Evolutionary conservation across 2,113 vertebrate species (phyloP).

Genomic region (Neolamprologus cancellatus): DNA sequence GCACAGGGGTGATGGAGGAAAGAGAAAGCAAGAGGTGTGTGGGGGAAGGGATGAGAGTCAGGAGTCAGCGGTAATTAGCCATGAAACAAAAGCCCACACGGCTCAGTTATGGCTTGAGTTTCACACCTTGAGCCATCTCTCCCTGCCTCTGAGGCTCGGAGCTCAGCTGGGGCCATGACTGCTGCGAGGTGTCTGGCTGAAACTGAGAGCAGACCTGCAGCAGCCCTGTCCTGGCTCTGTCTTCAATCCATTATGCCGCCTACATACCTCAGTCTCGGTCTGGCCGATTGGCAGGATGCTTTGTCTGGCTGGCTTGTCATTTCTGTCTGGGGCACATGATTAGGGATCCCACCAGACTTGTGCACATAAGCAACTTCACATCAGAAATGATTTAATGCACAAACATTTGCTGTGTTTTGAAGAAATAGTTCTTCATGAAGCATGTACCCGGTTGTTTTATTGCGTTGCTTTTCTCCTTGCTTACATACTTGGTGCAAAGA

Average conservation of each 20-base stretch:
- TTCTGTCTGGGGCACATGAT: conserved; percentile 7
- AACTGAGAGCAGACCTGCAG: not conserved
- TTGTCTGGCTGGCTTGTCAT: conserved; percentile 38
- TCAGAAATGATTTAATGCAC: not conserved
- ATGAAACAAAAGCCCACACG: conserved; percentile 71
- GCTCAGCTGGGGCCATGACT: not conserved
- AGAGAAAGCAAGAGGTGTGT: conserved; percentile 11
- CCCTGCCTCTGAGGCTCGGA: not conserved
- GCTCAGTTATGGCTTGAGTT: conserved; percentile 54
- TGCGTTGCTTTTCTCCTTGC: not conserved
- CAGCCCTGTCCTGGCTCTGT: not conserved
- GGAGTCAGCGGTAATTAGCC: conserved; percentile 73
- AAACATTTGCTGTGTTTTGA: not conserved
- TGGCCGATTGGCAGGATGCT: conserved; percentile 12
- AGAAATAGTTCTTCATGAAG: not conserved
- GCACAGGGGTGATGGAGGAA: conserved; percentile 53
- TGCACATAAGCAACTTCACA: not conserved
- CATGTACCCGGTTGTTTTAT: not conserved
- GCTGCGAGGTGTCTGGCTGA: conserved; percentile 28
- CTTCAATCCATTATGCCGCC: conserved; percentile 37
- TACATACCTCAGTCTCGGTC: not conserved
- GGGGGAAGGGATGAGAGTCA: conserved; percentile 22
- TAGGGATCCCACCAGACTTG: not conserved
- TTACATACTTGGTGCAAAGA: not conserved
- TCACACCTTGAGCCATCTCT: conserved; percentile 38